Conservation (phyloP, 2,113 vertebrate species). For the Passerina amoena region DNA sequence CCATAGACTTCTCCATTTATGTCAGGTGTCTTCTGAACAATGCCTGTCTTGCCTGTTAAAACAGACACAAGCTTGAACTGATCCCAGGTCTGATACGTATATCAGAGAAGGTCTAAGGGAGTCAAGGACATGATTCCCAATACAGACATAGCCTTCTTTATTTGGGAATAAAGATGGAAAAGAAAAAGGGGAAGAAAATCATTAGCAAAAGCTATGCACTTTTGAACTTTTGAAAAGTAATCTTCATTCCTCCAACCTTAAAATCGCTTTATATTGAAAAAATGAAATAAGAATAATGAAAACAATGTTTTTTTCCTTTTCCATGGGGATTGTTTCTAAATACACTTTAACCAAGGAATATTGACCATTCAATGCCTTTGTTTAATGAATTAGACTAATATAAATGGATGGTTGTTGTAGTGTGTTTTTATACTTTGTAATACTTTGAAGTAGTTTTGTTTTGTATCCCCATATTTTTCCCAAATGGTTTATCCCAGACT, state of each 20-base stretch:
- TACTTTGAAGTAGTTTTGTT: too few species aligned
- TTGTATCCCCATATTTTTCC: too few species aligned
- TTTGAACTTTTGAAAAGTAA: neutral
- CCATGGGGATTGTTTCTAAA: neutral
- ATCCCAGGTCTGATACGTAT: rapidly evolving
- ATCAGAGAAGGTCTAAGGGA: neutral
- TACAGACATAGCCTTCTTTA: neutral
- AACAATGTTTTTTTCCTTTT: neutral
- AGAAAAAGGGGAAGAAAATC: neutral
- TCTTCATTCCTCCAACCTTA: neutral
- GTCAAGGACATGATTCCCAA: neutral
- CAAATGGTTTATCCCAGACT: too few species aligned
- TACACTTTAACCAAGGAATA: neutral
- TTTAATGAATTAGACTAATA: neutral
- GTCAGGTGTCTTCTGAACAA: neutral
- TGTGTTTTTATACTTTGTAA: too few species aligned
- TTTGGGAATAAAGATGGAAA: neutral
- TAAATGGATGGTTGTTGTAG: too few species aligned
- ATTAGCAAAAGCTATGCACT: neutral
- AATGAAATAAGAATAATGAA: neutral
- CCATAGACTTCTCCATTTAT: neutral
- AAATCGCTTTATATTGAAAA: neutral
- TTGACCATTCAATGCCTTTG: neutral
- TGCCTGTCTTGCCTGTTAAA: neutral
- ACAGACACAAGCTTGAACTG: neutral